Evolutionary conservation across 2,113 vertebrate species (phyloP), one percentile per base, ranked within the genome.

Genomic region (Halichoerus grypus): DNA sequence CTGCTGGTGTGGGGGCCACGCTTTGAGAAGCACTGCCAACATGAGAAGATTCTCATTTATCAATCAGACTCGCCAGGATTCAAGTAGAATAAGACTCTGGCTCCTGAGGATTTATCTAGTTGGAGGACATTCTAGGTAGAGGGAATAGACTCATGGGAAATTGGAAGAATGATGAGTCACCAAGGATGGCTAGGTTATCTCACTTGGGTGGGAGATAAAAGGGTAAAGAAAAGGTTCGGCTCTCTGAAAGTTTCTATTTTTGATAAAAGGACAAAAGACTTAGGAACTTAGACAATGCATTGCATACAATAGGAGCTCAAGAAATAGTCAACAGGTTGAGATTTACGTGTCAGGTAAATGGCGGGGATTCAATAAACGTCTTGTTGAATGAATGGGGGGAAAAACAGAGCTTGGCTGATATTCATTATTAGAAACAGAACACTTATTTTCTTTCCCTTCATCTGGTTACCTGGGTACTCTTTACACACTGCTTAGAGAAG

Each of bases 41-140:
- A 76, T 80, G 69, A 92, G 39, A 57, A 39, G 84, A 36, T 84
- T 85, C 63, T 65, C 26, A 88, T 71, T 51, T 89, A 67, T 86
- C 59, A 89, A 76, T 86, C 46, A 93, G 63, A 71, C 79, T 80
- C 46, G 53, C 57, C 65, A 94, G 51, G 55, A 21, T 85, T 93
- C 49, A 51, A 22, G 39, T n/a, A 46, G 33, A 89, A 26, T 28
- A 81, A 90, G 15, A 92, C 74, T 67, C 74, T 65, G 69, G 39
- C 42, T 84, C 18, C 22, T 15, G 14, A 53, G 51, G 5, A 46
- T 79, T 79, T 88, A 63, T 92, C 51, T 69, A 92, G 49, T n/a
- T 59, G 49, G 46, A 91, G 19, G 31, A 71, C 71, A 90, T 90
- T 85, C 39, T 51, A 77, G 33, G 21, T n/a, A 46, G 49, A 79